Base-by-base conservation (phyloP, 1,140 invertebrate genomes). In the Sycophila sp. region DNA sequence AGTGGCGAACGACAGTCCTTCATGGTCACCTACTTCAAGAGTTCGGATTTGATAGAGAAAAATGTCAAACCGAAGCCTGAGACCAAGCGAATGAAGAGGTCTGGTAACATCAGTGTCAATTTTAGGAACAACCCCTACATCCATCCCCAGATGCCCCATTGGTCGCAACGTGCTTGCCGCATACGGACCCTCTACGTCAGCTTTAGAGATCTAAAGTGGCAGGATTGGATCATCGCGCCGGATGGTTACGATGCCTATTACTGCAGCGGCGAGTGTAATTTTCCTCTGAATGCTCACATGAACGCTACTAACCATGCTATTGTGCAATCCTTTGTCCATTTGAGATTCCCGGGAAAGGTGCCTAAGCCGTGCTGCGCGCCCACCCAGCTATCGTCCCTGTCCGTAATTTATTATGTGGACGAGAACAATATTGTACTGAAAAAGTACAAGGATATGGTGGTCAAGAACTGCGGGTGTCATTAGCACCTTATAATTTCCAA, bases 221-320 rank as follows among this genome's bases (percentile, higher is more conserved):
- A 95, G 88, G 92, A 96, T 81, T 96, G 93, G 93, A 94, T 97
- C 40, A 94, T 96, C 51, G 94, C 94, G 2, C 95, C 95, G 0
- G 92, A 94, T 64, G 94, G 94, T 1, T 97, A 94, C 79, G 90
- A 91, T 3, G 94, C 95, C 0, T 94, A 92, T 79, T 97, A 93
- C 81, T 98, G 96, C 81, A 89, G 89, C 67, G 96, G 96, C 1
- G 92, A 94, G 81, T 98, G 96, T 78, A 92, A 91, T 77, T 97
- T 96, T 77, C 95, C 96, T 0, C 80, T 97, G 0, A 92, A 93
- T 80, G 91, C 89, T 3, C 90, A 93, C 73, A 94, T 94, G 89
- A 96, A 96, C 83, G 94, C 94, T 5, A 96, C 95, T 0, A 97
- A 97, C 86, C 95, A 98, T 80, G 96, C 96, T 0, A 95, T 97